Evolutionary conservation across 2,888 invertebrate species (phyloP).

Genomic region (Yponomeuta evonymella): DNA sequence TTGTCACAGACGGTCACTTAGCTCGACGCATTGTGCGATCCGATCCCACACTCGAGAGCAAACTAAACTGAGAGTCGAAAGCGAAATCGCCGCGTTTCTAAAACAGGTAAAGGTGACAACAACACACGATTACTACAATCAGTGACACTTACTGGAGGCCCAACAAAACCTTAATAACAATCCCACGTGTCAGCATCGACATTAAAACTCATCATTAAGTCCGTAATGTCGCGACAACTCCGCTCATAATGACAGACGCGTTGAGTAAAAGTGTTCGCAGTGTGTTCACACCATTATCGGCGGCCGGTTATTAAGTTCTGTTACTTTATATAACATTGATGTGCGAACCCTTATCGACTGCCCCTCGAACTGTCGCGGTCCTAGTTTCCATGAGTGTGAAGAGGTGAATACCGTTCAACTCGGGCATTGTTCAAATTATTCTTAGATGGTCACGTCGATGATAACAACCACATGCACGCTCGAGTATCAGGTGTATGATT

Average conservation of each 20-base stretch:
- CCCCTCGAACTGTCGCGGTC: not conserved
- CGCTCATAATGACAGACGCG: slow-evolving; percentile 30
- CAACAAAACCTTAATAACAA: slow-evolving; percentile 8
- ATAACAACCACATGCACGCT: too few relatives aligned
- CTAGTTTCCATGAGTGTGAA: not conserved
- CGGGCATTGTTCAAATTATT: not conserved
- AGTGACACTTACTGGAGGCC: not conserved
- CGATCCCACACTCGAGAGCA: slow-evolving; percentile 1
- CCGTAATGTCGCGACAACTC: slow-evolving; percentile 16
- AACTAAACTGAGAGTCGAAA: not conserved
- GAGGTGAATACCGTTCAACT: not conserved
- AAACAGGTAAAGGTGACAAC: slow-evolving; percentile 7
- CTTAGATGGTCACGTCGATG: not conserved
- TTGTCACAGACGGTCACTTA: slow-evolving; percentile 1
- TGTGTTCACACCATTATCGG: slow-evolving; percentile 60
- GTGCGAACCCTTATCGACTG: slow-evolving; percentile 10
- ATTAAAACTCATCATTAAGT: slow-evolving; percentile 12
- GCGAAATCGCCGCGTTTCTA: not conserved
- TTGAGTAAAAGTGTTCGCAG: slow-evolving; percentile 50
- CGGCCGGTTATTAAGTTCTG: slow-evolving; percentile 54
- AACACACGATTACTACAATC: slow-evolving; percentile 2
- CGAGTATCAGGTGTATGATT: too few relatives aligned
- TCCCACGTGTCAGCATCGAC: slow-evolving; percentile 1
- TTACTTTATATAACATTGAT: slow-evolving; percentile 41
- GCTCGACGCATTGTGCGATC: not conserved